Evolutionary conservation across 2,113 vertebrate genomes (phyloP), one percentile per base, ranked within the genome.

Genomic region (Cettia cetti): DNA sequence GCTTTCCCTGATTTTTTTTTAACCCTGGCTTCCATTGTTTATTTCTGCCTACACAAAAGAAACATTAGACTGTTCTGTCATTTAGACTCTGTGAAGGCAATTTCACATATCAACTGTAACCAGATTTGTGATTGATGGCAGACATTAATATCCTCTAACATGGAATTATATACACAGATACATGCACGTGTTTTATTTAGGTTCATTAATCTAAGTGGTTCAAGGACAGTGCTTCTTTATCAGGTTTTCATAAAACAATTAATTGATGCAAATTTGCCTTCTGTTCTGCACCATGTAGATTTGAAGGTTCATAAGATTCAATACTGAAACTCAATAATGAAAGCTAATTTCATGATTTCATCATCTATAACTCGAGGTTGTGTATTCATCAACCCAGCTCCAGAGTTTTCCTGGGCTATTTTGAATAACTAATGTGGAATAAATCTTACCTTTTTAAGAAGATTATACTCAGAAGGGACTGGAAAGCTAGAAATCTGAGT

Each of bases 201-300:
- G 39, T 88, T 95, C 56, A 76, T 74, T 95, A 93, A 95, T 96
- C 66, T 96, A 92, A 84, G 82, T 87, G 81, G 74, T 97, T 97
- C 83, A 97, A 96, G 96, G 85, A 94, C 50, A 88, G 28, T 77
- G 59, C 14, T 91, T 95, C 78, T 96, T 93, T 81, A 96, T 83
- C 82, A 94, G 72, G 45, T 63, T 95, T 97, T 89, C 40, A 93
- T 95, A 84, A 88, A 86, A 89, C 86, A 90, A 94, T 94, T 95
- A 95, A 86, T 83, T 92, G 57, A 90, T 94, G 92, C 61, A 87
- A 94, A 92, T 95, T 81, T 91, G n/a, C 63, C 74, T 95, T 96
- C 83, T 95, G 75, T 94, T 96, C 70, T 89, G 75, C 15, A 90
- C 70, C 92, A 80, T 76, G 74, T 85, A 72, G 35, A 77, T 92